Evolutionary conservation across 2,888 invertebrate species (phyloP).

Genomic region (Oconnorella tubifera): DNA sequence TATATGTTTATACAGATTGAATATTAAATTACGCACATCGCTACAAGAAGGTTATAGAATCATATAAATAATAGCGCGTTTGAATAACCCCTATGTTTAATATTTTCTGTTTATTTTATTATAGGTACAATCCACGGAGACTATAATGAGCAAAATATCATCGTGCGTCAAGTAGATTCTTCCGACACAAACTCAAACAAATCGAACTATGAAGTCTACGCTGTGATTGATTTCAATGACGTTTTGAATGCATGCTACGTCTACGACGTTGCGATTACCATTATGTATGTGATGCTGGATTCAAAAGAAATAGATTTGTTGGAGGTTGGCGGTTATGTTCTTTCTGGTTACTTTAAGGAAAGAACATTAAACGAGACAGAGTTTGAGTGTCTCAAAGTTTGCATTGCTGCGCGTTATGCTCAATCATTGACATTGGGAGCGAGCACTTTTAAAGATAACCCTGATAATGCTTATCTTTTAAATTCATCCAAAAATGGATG

Average conservation of each 20-base stretch:
- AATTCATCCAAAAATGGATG: constrained; percentile 59
- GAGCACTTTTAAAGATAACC: constrained; percentile 71
- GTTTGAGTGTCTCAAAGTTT: constrained; percentile 66
- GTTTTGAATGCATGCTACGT: constrained; percentile 68
- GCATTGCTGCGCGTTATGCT: constrained; percentile 74
- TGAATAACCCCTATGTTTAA: too few relatives aligned
- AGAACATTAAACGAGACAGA: constrained; percentile 67
- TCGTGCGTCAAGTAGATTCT: constrained; percentile 59
- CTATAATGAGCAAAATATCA: constrained; percentile 82
- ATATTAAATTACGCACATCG: too few relatives aligned
- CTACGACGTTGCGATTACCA: constrained; percentile 78
- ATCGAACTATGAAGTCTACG: constrained; percentile 64
- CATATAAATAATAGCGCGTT: too few relatives aligned
- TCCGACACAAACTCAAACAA: constrained; percentile 31
- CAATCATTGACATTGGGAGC: constrained; percentile 81
- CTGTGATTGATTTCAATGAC: constrained; percentile 84
- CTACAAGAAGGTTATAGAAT: too few relatives aligned
- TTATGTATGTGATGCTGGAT: constrained; percentile 76
- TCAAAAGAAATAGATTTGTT: constrained; percentile 60
- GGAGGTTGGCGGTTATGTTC: constrained; percentile 59
- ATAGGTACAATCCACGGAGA: constrained; percentile 78
- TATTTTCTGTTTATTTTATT: constrained; percentile 16
- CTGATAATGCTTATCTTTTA: constrained; percentile 73
- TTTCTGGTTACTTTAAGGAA: constrained; percentile 69
- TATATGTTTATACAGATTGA: too few relatives aligned